Base-by-base conservation (phyloP, 2,888 invertebrate genomes). In the Eupithecia inturbata region DNA sequence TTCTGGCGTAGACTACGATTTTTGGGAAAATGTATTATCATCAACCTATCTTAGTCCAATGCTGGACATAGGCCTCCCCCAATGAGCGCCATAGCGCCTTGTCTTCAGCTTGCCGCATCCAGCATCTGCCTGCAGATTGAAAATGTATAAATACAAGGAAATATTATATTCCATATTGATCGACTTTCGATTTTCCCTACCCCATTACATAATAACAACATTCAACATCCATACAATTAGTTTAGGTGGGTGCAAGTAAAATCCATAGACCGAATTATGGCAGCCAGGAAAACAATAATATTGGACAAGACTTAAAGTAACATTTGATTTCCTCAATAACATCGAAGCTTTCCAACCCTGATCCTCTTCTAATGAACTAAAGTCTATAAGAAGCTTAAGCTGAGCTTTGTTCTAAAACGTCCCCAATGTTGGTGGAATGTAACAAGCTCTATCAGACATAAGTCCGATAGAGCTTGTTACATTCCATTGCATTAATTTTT, bases 301-400 rank as follows among this genome's bases (percentile, higher is more conserved):
- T 26, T 4, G 4, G 26, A 62, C 14, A 60, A 28, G 28, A 16
- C 31, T 9, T 31, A n/a, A n/a, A n/a, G n/a, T n/a, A 19, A 28
- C 31, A 31, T 62, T 62, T 62, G 3, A 19, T 31, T 62, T 31
- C 22, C 33, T 26, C 22, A 67, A 68, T 49, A 67, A 66, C 71
- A 76, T 68, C 68, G 45, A 75, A 78, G 63, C 3, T n/a, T 57
- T 57, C 33, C 39, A 28, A 67, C 66, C 36, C 60, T 14, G 36
- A 73, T 57, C 71, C 57, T 68, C 36, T 70, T 63, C 41, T 63
- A 72, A 71, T 70, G 75, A 74, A 57, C 72, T 71, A 63, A 67
- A 68, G 16, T 68, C 39, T 45, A 71, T 72, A 76, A 74, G 67
- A 67, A 76, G 74, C 73, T 75, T 75, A 71, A 12, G 57, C 26